Conservation (phyloP, 2,888 invertebrate genomes). For the Adela reaumurella region DNA sequence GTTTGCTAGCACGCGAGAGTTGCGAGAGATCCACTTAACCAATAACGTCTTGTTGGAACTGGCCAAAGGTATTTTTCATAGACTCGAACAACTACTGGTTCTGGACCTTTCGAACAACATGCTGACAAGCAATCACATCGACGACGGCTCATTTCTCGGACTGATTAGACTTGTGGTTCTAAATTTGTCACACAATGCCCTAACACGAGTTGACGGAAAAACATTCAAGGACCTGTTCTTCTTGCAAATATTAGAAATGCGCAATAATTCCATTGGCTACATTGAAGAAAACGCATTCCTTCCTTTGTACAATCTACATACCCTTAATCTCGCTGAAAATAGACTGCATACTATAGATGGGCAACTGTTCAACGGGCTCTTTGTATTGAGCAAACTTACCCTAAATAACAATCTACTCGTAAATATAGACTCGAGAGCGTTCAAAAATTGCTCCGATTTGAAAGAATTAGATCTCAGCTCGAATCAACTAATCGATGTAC, state of each 20-base stretch:
- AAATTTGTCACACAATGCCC: slow-evolving; percentile 81
- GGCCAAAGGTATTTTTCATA: slow-evolving; percentile 78
- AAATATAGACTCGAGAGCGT: slow-evolving; percentile 74
- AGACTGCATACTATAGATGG: slow-evolving; percentile 76
- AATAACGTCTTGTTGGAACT: slow-evolving; percentile 81
- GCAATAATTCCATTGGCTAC: slow-evolving; percentile 85
- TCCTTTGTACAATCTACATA: slow-evolving; percentile 84
- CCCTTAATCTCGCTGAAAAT: slow-evolving; percentile 85
- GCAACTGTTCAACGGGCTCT: slow-evolving; percentile 78
- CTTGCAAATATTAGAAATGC: slow-evolving; percentile 79
- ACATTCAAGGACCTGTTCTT: slow-evolving; percentile 86
- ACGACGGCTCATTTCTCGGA: slow-evolving; percentile 81
- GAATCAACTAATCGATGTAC: slow-evolving; percentile 77
- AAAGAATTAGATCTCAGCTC: slow-evolving; percentile 87
- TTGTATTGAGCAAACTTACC: slow-evolving; percentile 78
- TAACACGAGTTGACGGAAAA: slow-evolving; percentile 76
- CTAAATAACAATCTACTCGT: slow-evolving; percentile 82
- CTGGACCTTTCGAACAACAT: slow-evolving; percentile 83
- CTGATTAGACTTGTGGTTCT: slow-evolving; percentile 80
- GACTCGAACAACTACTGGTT: slow-evolving; percentile 78
- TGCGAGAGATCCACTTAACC: slow-evolving; percentile 79
- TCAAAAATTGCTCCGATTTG: slow-evolving; percentile 82
- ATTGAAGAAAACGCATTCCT: slow-evolving; percentile 85
- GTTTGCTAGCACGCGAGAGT: slow-evolving; percentile 76
- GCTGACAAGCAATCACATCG: slow-evolving; percentile 78